Percentiles rank a stretch among this genome's conserved stretches.
phyloP scores from a whole-genome alignment of 1,140 invertebrate genomes.

The Trachymyrmex septentrionalis region DNA sequence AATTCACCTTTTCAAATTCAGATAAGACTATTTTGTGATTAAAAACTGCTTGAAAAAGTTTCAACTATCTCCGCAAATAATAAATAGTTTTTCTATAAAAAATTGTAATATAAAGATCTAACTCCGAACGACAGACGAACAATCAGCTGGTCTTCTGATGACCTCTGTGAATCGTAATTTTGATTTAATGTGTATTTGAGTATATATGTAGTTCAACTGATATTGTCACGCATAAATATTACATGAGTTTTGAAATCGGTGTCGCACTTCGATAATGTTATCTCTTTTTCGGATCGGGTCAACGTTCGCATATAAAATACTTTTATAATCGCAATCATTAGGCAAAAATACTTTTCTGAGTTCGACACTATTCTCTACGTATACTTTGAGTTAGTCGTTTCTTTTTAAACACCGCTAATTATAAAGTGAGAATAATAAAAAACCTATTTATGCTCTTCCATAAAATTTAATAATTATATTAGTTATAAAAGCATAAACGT shows the following conservation, averaged over 20 bases:
- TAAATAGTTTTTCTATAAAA: neutral
- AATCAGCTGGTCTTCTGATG: neutral
- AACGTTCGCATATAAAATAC: slow-evolving; percentile 61
- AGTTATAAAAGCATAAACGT: slow-evolving; percentile 45
- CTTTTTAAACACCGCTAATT: neutral
- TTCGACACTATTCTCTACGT: neutral
- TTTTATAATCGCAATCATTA: slow-evolving; percentile 32
- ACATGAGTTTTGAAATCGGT: slow-evolving; percentile 63
- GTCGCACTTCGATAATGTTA: slow-evolving; percentile 65
- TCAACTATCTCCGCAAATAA: neutral
- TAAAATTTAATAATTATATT: slow-evolving; percentile 53
- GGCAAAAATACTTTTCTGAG: neutral
- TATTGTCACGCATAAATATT: slow-evolving; percentile 3
- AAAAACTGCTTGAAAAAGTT: neutral
- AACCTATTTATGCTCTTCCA: neutral
- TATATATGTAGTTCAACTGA: neutral
- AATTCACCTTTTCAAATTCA: neutral
- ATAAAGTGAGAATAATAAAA: slow-evolving; percentile 18
- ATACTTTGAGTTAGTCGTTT: neutral
- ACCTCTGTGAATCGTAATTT: slow-evolving; percentile 8
- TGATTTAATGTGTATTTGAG: neutral
- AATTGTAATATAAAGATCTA: neutral
- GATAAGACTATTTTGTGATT: neutral
- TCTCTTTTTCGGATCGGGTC: slow-evolving; percentile 66
- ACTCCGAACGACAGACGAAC: neutral